Conservation (phyloP, 2,113 vertebrate genomes). For the Grus americana region DNA sequence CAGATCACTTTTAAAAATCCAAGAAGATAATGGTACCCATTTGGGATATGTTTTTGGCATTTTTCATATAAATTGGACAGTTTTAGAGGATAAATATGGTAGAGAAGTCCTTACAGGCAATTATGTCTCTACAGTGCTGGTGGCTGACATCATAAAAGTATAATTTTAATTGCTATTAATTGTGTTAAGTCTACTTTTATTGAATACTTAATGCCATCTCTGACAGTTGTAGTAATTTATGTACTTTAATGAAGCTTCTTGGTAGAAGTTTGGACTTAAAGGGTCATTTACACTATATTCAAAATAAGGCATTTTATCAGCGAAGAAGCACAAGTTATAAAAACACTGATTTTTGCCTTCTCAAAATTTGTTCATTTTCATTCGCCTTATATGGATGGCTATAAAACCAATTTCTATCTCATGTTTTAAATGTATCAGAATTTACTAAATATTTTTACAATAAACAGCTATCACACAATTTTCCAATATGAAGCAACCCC, state of each 20-base stretch:
- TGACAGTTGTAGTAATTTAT: constrained; percentile 82
- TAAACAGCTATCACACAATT: background rate
- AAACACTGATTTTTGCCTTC: background rate
- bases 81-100: constrained; percentile 85
- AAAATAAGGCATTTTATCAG: constrained; percentile 67
- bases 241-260: constrained; percentile 84
- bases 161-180: constrained; percentile 92
- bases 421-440: background rate
- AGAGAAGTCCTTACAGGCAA: constrained; percentile 84
- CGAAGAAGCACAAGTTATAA: constrained; percentile 43
- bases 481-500: background rate
- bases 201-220: constrained; percentile 85
- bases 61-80: constrained; percentile 87
- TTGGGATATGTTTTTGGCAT: constrained; percentile 86
- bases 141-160: constrained; percentile 86
- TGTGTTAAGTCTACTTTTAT: constrained; percentile 85
- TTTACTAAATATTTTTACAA: background rate
- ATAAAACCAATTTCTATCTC: background rate
- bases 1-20: constrained; percentile 81
- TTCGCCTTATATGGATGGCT: constrained; percentile 1
- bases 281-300: constrained; percentile 61
- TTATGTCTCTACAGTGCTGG: constrained; percentile 84
- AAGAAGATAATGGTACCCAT: constrained; percentile 83
- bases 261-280: constrained; percentile 74
- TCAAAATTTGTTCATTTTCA: background rate